Evolutionary conservation across 2,888 invertebrate genomes (phyloP).

Genomic region (Drosophila mayaguana): DNA sequence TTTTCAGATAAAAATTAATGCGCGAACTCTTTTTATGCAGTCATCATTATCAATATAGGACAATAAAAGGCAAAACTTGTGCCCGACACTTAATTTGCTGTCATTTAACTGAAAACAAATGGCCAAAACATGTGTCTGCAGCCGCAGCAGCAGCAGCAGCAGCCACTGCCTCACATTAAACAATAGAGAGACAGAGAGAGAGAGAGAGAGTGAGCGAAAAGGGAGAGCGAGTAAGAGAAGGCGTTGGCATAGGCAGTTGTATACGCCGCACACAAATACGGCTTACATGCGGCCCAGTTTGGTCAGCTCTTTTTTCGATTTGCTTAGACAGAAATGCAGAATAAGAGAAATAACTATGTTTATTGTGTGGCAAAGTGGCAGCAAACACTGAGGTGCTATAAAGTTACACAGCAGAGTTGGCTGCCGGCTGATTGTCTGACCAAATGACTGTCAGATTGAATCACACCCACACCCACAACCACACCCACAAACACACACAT

Average conservation of each 20-base stretch:
- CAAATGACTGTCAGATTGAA: conserved; percentile 49
- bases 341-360: conserved; percentile 50
- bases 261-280: neutral
- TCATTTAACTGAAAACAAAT: conserved; percentile 73
- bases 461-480: conserved; percentile 12
- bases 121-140: conserved; percentile 60
- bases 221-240: neutral
- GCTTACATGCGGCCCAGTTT: conserved; percentile 28
- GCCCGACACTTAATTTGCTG: conserved; percentile 69
- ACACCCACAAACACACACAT: conserved; percentile 36
- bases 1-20: conserved; percentile 73
- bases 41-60: conserved; percentile 73
- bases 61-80: conserved; percentile 60
- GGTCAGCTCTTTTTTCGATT: conserved; percentile 42
- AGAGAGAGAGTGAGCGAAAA: neutral
- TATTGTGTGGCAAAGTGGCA: conserved; percentile 67
- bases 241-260: neutral
- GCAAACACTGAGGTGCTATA: conserved; percentile 67
- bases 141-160: conserved; percentile 12
- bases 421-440: conserved; percentile 18
- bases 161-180: conserved; percentile 9
- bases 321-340: conserved; percentile 31
- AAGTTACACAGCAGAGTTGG: conserved; percentile 57
- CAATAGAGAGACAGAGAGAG: neutral
- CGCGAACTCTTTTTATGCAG: conserved; percentile 37